Base-by-base conservation (phyloP, 2,113 vertebrate species). In the Bombycilla garrulus region DNA sequence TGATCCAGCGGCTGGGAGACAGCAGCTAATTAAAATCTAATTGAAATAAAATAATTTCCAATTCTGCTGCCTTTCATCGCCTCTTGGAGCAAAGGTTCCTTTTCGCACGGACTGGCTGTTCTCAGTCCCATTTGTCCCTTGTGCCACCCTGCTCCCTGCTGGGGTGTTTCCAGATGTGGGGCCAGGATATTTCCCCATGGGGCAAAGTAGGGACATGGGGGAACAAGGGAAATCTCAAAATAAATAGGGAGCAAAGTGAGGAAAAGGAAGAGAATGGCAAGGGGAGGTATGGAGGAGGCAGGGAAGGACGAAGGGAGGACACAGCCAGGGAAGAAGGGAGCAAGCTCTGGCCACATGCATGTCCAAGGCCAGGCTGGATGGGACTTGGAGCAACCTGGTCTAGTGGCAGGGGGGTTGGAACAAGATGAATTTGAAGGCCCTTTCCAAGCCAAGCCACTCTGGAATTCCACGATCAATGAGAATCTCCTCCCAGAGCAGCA, bases 21-120 rank as follows among this genome's bases (percentile, higher is more conserved):
- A 95, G 92, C 82, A 74, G 96, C 97, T 98, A 98, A 98, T 98
- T 98, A 98, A 98, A 98, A 96, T 88, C 96, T 97, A 97, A 98
- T 96, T 97, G 98, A 97, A 98, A 98, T 97, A 92, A 98, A 97
- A 98, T 93, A 50, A 95, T 97, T 97, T 97, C 94, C 92, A 95
- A 82, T 94, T 88, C 97, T 36, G 71, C 85, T 35, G 77, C 83
- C 86, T 92, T 96, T 92, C 47, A 35, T 78, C 2, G 29, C 33
- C 81, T 95, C 82, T 69, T 17, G 57, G 96, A 95, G 74, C 78
- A 94, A 94, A 94, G 71, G 81, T 85, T 92, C 62, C 91, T 94
- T 22, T 22, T 88, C 65, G 74, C 40, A 11, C 2, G 12, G 93
- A 88, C 81, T 36, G 77, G 35, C 36, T 35, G 74, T 53, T 91